Evolutionary conservation across 2,888 invertebrate species (phyloP), one percentile per base, ranked within the genome.

Genomic region (Leptinotarsa tumamoca): DNA sequence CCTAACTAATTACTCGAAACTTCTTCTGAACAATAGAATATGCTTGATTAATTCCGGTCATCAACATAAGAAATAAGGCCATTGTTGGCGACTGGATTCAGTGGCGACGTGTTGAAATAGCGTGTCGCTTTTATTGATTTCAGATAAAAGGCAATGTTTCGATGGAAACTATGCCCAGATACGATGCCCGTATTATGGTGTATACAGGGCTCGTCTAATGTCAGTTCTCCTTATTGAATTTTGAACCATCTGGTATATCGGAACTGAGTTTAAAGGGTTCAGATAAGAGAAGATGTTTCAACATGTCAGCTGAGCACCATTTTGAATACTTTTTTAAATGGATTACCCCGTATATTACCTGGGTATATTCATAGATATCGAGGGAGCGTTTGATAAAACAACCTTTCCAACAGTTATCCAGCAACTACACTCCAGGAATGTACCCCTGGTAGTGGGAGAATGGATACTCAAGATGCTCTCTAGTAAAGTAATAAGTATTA

Each of bases 21-120:
- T 66, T 72, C 76, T 73, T 82, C 72, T 61, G 79, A 79, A 82
- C 78, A 80, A 80, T 78, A 79, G 79, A 80, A 79, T 63, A 73
- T 72, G 67, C 70, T 73, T 82, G 82, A 82, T 82, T 80, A 83
- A 86, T 86, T 80, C 81, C 70, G 77, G 83, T 83, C 86, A 84
- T 85, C 85, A 85, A 74, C 79, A 81, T 85, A 85, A 85, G 85
- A 85, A 85, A 86, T 85, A 84, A 82, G 82, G 82, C 83, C 81
- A 84, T 84, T 84, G 79, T 81, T 81, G 77, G 79, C 68, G 78
- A 78, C 75, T 77, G 77, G 81, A 77, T 80, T 81, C 79, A 78
- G 82, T 81, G 84, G 77, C 81, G 84, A 85, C 83, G 83, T 82
- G 84, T 81, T 80, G 79, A 84, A 83, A 83, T 77, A 82, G 82